phyloP scores from a whole-genome alignment of 1,140 invertebrate genomes.

The Hypsibius dujardini region DNA sequence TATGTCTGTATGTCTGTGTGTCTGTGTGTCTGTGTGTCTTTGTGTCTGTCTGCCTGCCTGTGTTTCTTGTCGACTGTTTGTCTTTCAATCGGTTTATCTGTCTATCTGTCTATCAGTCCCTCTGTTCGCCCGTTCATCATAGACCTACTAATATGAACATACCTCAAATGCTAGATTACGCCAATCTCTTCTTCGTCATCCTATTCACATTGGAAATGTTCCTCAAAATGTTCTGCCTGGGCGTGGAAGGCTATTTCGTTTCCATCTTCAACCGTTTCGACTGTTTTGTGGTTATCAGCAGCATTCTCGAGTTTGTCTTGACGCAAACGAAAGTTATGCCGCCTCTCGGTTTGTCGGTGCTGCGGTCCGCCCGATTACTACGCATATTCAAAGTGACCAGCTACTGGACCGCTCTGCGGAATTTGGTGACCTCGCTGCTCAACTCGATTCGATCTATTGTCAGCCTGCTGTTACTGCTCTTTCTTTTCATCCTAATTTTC shows the following conservation, averaged over 20 bases:
- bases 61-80: too few relatives aligned
- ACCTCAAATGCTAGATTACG: too few relatives aligned
- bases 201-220: constrained; percentile 97
- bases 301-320: constrained; percentile 41
- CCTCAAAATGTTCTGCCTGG: constrained; percentile 98
- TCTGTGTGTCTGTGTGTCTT: too few relatives aligned
- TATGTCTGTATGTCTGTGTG: too few relatives aligned
- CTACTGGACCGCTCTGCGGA: constrained; percentile 92
- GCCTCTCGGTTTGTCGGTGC: constrained; percentile 43
- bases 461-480: constrained; percentile 81
- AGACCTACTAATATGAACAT: too few relatives aligned
- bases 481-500: constrained; percentile 99
- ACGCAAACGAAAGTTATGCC: constrained; percentile 40
- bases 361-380: constrained; percentile 42
- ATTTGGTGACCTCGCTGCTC: constrained; percentile 86
- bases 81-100: too few relatives aligned
- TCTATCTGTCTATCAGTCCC: too few relatives aligned
- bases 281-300: constrained; percentile 44
- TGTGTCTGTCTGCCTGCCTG: too few relatives aligned
- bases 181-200: constrained; percentile 92
- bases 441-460: constrained; percentile 98
- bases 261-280: constrained; percentile 43
- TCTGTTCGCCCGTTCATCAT: too few relatives aligned
- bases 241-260: constrained; percentile 44
- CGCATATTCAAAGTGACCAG: constrained; percentile 47